Conservation (phyloP, 2,797 vertebrate species). For the Lacerta viridis region DNA sequence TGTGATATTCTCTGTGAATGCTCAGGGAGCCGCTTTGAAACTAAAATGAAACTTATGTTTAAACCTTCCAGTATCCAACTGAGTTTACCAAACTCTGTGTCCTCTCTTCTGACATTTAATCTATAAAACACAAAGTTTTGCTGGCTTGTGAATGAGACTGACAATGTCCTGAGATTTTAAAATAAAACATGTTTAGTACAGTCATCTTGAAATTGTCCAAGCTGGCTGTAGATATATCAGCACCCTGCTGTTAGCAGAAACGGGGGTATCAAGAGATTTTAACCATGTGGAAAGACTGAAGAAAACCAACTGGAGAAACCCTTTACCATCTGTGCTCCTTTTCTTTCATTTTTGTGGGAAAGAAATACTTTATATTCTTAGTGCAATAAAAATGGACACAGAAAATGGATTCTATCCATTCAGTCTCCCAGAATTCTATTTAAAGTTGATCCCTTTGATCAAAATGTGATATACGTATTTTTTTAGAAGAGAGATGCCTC, state of each 20-base stretch:
- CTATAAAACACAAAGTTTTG: constrained; percentile 64
- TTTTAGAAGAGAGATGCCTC: background rate
- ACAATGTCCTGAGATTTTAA: constrained; percentile 65
- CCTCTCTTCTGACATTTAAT: constrained; percentile 60
- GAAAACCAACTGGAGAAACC: constrained; percentile 44
- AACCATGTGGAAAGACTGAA: constrained; percentile 38
- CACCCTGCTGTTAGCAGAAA: constrained; percentile 64
- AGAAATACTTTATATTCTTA: background rate
- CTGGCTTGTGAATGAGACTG: constrained; percentile 68
- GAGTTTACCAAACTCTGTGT: constrained; percentile 67
- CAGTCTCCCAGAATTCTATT: background rate
- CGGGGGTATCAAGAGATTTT: constrained; percentile 52
- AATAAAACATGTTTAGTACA: constrained; percentile 54
- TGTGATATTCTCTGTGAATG: constrained; percentile 60
- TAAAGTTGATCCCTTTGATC: background rate
- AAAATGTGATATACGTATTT: too few species aligned
- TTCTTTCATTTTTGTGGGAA: constrained; percentile 20
- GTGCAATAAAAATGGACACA: background rate
- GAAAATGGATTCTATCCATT: background rate
- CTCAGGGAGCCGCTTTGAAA: constrained; percentile 54
- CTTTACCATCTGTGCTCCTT: constrained; percentile 33
- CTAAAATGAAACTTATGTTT: background rate
- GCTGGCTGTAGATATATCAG: constrained; percentile 54
- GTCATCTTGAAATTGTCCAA: constrained; percentile 70
- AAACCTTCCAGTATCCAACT: constrained; percentile 65